These are phyloP conservation scores for Agrotis exclamationis DNA, from an alignment of 2,888 invertebrate genomes.

Conservation along the genomic window DNA sequence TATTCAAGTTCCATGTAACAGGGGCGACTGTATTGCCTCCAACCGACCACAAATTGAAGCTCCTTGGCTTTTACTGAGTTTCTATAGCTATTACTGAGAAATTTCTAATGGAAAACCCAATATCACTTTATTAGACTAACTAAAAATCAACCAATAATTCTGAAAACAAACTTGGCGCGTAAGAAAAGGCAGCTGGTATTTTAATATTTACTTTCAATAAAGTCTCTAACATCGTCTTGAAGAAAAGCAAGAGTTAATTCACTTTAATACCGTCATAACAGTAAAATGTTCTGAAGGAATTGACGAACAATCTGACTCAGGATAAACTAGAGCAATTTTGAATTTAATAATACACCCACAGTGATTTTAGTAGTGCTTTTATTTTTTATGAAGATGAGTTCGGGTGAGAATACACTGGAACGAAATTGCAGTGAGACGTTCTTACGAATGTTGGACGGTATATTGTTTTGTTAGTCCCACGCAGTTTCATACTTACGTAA, in stretches of 20 bases:
- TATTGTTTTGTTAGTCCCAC: not conserved
- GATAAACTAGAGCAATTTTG: constrained; percentile 30
- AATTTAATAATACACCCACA: constrained; percentile 37
- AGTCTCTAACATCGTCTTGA: constrained; percentile 13
- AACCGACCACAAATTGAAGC: no score
- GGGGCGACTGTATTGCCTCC: no score
- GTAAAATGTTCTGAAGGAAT: constrained; percentile 29
- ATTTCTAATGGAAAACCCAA: not conserved
- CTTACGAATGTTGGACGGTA: not conserved
- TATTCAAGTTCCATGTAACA: no score
- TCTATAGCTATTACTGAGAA: no score
- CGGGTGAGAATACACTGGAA: not conserved
- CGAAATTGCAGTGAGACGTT: not conserved
- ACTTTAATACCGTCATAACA: constrained; percentile 38
- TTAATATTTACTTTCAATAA: constrained; percentile 17
- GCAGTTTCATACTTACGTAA: no score
- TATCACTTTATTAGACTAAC: not conserved
- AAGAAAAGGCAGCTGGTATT: constrained; percentile 1
- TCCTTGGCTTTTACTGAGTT: no score
- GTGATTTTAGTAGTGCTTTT: constrained; percentile 35
- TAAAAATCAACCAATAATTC: not conserved
- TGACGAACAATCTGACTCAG: constrained; percentile 37
- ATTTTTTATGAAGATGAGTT: constrained; percentile 30
- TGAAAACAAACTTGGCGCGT: not conserved
- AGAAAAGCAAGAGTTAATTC: constrained; percentile 34